Percentiles rank a stretch among this genome's conserved stretches.
These are phyloP conservation scores for Ypsolopha sequella DNA, from an alignment of 2,888 invertebrate species.

Conservation along the genomic window DNA sequence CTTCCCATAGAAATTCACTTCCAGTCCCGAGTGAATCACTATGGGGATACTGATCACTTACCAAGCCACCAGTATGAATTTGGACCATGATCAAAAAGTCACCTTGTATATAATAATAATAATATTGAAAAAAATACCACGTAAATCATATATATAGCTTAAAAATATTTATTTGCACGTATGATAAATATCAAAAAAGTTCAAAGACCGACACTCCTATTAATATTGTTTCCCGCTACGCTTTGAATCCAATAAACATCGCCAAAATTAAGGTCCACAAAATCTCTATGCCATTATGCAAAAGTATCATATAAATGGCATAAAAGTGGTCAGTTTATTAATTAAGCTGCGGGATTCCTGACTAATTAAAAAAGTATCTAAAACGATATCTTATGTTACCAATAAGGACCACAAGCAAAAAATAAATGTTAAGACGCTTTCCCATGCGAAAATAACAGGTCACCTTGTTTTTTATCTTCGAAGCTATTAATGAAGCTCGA, in stretches of 20 bases:
- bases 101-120: too few species aligned
- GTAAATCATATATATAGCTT: too few species aligned
- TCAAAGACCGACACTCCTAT: too few species aligned
- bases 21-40: too few species aligned
- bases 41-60: too few species aligned
- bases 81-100: too few species aligned
- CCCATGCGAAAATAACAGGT: constrained; percentile 11
- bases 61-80: too few species aligned
- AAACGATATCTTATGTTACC: neutral
- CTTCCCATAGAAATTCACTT: too few species aligned
- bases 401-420: neutral
- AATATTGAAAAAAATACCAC: too few species aligned
- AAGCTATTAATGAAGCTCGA: neutral
- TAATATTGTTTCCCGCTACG: neutral
- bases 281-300: neutral
- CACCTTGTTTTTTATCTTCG: neutral
- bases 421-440: constrained; percentile 6
- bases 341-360: constrained; percentile 3
- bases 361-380: constrained; percentile 4
- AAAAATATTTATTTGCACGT: too few species aligned
- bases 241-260: neutral
- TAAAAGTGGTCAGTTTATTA: constrained; percentile 1
- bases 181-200: too few species aligned
- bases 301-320: neutral
- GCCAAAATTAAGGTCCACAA: neutral